These are phyloP conservation scores for Pangasius larnaudii DNA, from an alignment of 2,797 vertebrate species.

Conservation along the genomic window DNA sequence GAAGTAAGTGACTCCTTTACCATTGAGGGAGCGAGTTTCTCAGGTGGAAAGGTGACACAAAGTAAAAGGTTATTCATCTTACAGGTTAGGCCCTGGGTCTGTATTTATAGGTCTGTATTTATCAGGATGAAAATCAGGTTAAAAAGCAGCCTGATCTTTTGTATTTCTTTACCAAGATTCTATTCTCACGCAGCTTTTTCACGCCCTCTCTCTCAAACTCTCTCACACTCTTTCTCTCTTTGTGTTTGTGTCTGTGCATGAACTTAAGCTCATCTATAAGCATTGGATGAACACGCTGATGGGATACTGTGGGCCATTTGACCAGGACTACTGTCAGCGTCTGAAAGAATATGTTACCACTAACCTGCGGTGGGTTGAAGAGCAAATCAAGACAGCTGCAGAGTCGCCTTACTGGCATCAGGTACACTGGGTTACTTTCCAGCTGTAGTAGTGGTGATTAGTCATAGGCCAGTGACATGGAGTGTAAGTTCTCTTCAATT, in stretches of 20 bases:
- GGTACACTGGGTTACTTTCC: conserved; percentile 69
- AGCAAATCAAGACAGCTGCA: conserved; percentile 72
- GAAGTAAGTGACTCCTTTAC: background rate
- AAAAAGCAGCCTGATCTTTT: background rate
- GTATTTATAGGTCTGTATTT: background rate
- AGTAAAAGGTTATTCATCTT: background rate
- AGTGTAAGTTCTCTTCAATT: background rate
- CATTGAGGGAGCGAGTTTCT: background rate
- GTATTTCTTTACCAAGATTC: background rate
- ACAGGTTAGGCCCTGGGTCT: background rate
- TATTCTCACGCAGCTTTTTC: background rate
- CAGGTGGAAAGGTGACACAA: background rate
- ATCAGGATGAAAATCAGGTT: background rate
- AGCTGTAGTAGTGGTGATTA: background rate
- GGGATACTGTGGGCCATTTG: conserved; percentile 87
- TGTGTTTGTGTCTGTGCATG: background rate
- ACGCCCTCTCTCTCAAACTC: background rate
- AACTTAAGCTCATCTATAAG: conserved; percentile 88
- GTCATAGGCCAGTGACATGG: too few relatives aligned
- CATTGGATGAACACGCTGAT: conserved; percentile 96
- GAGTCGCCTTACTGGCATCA: conserved; percentile 88
- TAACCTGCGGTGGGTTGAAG: conserved; percentile 88
- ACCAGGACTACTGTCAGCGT: conserved; percentile 82
- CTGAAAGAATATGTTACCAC: conserved; percentile 82
- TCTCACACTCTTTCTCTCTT: background rate